A percentile compares a stretch with the other conserved stretches of the same genome.
These are phyloP conservation scores for Anastrepha obliqua DNA, from an alignment of 1,140 invertebrate genomes.

Conservation along the genomic window DNA sequence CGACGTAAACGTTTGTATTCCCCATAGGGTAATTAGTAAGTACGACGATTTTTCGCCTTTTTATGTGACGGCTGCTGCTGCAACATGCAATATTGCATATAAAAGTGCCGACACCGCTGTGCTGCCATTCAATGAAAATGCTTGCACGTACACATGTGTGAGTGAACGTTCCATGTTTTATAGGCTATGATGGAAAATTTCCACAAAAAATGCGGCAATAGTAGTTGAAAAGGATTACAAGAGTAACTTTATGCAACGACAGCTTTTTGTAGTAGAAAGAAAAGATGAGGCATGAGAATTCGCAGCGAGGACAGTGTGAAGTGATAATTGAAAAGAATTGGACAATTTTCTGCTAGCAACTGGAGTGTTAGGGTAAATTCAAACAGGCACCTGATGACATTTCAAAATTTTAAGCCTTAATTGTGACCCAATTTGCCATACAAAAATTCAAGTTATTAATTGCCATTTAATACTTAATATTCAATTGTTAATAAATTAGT, in stretches of 20 bases:
- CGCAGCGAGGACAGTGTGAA: too few species aligned
- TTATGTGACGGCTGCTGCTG: neutral
- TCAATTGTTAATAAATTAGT: too few species aligned
- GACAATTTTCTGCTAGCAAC: too few species aligned
- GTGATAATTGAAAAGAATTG: too few species aligned
- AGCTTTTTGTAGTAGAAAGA: neutral
- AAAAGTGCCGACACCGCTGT: slow-evolving; percentile 14
- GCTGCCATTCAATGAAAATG: neutral
- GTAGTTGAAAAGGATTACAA: neutral
- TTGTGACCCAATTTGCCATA: too few species aligned
- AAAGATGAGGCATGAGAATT: neutral
- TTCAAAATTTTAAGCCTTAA: too few species aligned
- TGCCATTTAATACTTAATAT: too few species aligned
- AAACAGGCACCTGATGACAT: too few species aligned
- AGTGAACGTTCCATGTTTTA: neutral
- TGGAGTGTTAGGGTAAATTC: too few species aligned
- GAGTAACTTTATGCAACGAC: neutral
- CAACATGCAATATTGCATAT: slow-evolving; percentile 2
- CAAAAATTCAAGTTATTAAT: too few species aligned
- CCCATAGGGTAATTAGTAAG: slow-evolving; percentile 49
- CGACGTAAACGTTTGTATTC: neutral
- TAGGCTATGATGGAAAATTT: neutral
- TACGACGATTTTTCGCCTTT: slow-evolving; percentile 42
- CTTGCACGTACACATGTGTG: neutral
- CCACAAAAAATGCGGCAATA: neutral